phyloP scores from a whole-genome alignment of 2,888 invertebrate genomes.

The Lycaena phlaeas region DNA sequence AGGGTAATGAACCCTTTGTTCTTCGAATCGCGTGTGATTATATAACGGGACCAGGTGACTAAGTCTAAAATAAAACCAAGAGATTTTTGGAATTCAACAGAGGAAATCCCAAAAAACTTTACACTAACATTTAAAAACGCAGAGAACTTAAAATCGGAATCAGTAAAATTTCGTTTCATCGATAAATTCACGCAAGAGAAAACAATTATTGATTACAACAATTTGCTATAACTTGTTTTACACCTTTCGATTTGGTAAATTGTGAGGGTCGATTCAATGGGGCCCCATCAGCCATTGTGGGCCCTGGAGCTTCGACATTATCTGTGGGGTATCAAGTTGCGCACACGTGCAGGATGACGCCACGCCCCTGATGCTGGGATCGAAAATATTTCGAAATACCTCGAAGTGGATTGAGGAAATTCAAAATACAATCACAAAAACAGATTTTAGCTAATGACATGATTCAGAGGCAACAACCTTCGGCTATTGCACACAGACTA shows the following conservation, averaged over 20 bases:
- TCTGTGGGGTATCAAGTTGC: slow-evolving; percentile 42
- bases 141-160: too few species aligned
- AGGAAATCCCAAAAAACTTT: too few species aligned
- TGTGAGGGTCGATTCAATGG: slow-evolving; percentile 27
- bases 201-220: too few species aligned
- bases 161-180: too few species aligned
- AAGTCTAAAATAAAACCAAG: background rate
- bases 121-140: too few species aligned
- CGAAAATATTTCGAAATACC: background rate
- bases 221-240: background rate
- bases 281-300: slow-evolving; percentile 25
- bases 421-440: background rate
- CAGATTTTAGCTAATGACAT: too few species aligned
- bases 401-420: background rate
- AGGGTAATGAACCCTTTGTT: slow-evolving; percentile 27
- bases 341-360: slow-evolving; percentile 38
- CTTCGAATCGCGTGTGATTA: slow-evolving; percentile 26
- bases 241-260: slow-evolving; percentile 8
- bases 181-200: too few species aligned
- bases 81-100: too few species aligned
- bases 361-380: slow-evolving; percentile 18
- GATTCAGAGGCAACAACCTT: too few species aligned
- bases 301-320: slow-evolving; percentile 31
- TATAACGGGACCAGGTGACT: slow-evolving; percentile 19
- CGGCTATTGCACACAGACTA: too few species aligned